Conservation (phyloP, 1,140 invertebrate species). For the Calliopsis andreniformis region DNA sequence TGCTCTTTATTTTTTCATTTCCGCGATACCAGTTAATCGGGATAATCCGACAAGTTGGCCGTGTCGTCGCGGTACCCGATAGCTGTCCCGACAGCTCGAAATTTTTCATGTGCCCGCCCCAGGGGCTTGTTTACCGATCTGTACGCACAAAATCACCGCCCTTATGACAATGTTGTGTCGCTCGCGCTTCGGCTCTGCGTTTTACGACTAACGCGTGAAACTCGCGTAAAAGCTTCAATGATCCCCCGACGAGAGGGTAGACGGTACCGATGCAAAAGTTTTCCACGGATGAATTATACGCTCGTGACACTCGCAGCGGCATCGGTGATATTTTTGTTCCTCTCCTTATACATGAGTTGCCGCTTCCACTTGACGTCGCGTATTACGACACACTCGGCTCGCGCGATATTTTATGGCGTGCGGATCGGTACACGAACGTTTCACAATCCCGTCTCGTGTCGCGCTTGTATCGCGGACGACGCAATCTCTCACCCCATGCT, state of each 20-base stretch:
- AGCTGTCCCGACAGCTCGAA: slow-evolving; percentile 25
- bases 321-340: slow-evolving; percentile 49
- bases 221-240: slow-evolving; percentile 42
- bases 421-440: slow-evolving; percentile 29
- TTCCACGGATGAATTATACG: slow-evolving; percentile 47
- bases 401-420: slow-evolving; percentile 53
- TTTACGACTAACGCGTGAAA: slow-evolving; percentile 46
- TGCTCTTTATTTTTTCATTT: too few relatives aligned
- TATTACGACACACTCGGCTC: slow-evolving; percentile 51
- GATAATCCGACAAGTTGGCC: too few relatives aligned
- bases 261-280: slow-evolving; percentile 31
- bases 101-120: neutral
- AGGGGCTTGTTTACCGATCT: slow-evolving; percentile 37
- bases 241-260: slow-evolving; percentile 25
- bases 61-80: slow-evolving; percentile 42
- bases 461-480: slow-evolving; percentile 20
- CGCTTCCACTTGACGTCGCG: slow-evolving; percentile 47
- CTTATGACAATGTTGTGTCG: slow-evolving; percentile 35
- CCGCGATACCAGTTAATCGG: too few relatives aligned
- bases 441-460: slow-evolving; percentile 25
- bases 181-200: slow-evolving; percentile 17
- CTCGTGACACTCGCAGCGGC: slow-evolving; percentile 32
- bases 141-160: slow-evolving; percentile 38
- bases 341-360: slow-evolving; percentile 32
- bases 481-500: neutral